Evolutionary conservation across 2,888 invertebrate genomes (phyloP).

Genomic region (Apamea epomidion): DNA sequence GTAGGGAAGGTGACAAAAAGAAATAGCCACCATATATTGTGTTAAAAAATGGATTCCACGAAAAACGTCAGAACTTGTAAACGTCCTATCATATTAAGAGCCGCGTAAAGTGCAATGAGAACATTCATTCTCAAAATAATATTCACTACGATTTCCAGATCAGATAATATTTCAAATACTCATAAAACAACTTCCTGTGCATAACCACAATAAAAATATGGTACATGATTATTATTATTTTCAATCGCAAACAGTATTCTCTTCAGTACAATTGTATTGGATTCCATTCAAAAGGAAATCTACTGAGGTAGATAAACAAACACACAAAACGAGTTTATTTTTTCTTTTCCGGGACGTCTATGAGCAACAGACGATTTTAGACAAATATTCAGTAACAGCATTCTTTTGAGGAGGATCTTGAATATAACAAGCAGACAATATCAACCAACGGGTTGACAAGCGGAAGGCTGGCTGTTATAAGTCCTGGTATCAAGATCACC

Average conservation of each 20-base stretch:
- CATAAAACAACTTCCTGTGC: not conserved
- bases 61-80: not conserved
- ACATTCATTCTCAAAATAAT: slow-evolving; percentile 5
- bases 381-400: slow-evolving; percentile 18
- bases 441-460: not conserved
- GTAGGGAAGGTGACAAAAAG: not conserved
- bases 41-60: not conserved
- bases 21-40: not conserved
- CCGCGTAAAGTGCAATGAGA: not conserved
- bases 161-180: not conserved
- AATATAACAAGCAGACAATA: slow-evolving; percentile 23
- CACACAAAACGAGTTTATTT: slow-evolving; percentile 41
- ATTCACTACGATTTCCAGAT: not conserved
- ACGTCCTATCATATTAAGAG: no score
- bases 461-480: not conserved
- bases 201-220: not conserved
- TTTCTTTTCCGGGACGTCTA: slow-evolving; percentile 32
- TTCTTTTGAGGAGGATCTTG: slow-evolving; percentile 6
- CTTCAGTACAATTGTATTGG: slow-evolving; percentile 43
- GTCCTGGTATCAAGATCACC: not conserved
- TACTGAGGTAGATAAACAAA: slow-evolving; percentile 54
- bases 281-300: slow-evolving; percentile 53
- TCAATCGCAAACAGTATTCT: slow-evolving; percentile 26
- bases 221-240: slow-evolving; percentile 29
- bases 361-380: slow-evolving; percentile 42